A percentile compares a stretch with the other conserved stretches of the same genome.
phyloP scores from a whole-genome alignment of 2,888 invertebrate genomes.

The Orgyia antiqua region DNA sequence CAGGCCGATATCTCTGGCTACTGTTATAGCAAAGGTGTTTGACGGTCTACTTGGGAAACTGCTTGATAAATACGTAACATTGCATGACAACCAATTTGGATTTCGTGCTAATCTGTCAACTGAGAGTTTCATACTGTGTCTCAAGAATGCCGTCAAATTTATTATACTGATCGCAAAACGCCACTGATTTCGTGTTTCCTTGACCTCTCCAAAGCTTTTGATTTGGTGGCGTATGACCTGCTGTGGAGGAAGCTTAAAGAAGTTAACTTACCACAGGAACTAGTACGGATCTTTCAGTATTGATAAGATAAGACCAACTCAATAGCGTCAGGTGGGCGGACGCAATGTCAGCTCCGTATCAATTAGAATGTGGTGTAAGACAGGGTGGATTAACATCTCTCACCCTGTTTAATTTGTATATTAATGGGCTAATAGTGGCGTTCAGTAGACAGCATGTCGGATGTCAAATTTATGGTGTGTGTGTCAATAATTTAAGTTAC shows the following conservation, averaged over 20 bases:
- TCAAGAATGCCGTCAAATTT: conserved; percentile 15
- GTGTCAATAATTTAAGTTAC: neutral
- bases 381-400: neutral
- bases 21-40: conserved; percentile 13
- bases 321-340: neutral
- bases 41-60: conserved; percentile 15
- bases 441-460: neutral
- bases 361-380: neutral
- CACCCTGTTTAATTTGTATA: neutral
- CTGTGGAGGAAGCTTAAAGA: conserved; percentile 5
- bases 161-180: conserved; percentile 8
- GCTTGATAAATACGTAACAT: conserved; percentile 9
- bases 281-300: neutral
- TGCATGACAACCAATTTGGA: conserved; percentile 21
- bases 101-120: conserved; percentile 16
- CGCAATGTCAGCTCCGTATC: neutral
- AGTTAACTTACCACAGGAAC: neutral
- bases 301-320: conserved; percentile 1
- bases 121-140: conserved; percentile 16
- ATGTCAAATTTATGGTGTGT: neutral
- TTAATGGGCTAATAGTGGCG: neutral
- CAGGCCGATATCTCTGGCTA: conserved; percentile 22
- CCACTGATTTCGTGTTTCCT: conserved; percentile 13
- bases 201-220: conserved; percentile 8
- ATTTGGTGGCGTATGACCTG: conserved; percentile 14